Evolutionary conservation across 2,113 vertebrate species (phyloP).

Genomic region (Nettapus auritus): DNA sequence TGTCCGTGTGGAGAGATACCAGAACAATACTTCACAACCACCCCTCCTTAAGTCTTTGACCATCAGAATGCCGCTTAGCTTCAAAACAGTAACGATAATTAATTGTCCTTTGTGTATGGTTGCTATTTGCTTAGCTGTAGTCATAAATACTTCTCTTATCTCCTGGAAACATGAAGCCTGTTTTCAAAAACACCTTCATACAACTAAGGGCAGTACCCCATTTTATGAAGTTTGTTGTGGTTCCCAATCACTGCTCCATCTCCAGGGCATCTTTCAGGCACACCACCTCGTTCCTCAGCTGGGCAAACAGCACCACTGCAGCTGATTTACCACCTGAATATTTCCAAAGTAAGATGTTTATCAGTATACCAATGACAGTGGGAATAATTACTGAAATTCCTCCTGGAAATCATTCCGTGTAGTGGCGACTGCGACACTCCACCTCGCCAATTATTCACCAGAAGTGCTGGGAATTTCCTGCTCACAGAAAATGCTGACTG

Average conservation of each 20-base stretch:
- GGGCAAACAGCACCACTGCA: neutral
- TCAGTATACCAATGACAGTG: conserved; percentile 8
- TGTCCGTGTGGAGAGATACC: neutral
- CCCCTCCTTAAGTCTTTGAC: neutral
- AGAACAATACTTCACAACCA: neutral
- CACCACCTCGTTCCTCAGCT: neutral
- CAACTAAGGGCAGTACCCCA: neutral
- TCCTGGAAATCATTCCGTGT: conserved; percentile 29
- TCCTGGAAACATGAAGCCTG: neutral
- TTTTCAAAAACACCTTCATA: neutral
- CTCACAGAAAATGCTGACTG: conserved; percentile 15
- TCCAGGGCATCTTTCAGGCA: neutral
- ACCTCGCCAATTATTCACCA: conserved; percentile 38
- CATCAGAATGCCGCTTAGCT: neutral
- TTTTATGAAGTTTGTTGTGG: conserved; percentile 5
- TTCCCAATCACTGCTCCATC: conserved; percentile 11
- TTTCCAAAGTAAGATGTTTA: conserved; percentile 21
- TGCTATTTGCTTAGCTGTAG: neutral
- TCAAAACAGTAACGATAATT: neutral
- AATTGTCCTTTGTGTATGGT: neutral
- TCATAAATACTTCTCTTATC: neutral
- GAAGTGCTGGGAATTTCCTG: conserved; percentile 20
- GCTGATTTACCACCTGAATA: neutral
- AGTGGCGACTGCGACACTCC: neutral
- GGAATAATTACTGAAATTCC: conserved; percentile 60